Base-by-base conservation (phyloP, 2,113 vertebrate genomes). In the Carlito syrichta region DNA sequence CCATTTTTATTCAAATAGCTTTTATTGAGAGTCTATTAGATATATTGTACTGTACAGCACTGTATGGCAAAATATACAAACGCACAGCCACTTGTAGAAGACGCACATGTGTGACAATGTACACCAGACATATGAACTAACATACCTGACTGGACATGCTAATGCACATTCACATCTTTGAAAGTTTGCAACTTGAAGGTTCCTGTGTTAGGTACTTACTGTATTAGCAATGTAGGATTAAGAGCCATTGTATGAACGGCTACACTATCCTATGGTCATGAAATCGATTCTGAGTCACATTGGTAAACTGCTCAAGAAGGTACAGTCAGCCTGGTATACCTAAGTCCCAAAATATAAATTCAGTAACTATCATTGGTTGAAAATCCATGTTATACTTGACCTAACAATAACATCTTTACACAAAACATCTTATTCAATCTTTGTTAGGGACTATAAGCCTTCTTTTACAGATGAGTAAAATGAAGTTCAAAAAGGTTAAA, bases 1-100 rank as follows among this genome's bases (percentile, higher is more conserved):
- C 27, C 81, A 45, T 90, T 90, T n/a, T 91, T 91, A 52, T 54
- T 91, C 84, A 81, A 92, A 87, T 85, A 88, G n/a, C 19, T 77
- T 94, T 73, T 62, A 94, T 60, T 82, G n/a, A 78, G 3, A 8
- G 82, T 17, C 81, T 96, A 85, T 58, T 95, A 89, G 35, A 63
- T 90, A 35, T 40, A 77, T 85, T 54, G 13, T 17, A 62, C 23
- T 86, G 30, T n/a, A n/a, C n/a, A n/a, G n/a, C n/a, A n/a, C n/a
- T n/a, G n/a, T n/a, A n/a, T n/a, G n/a, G n/a, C n/a, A n/a, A n/a
- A n/a, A n/a, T n/a, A n/a, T n/a, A n/a, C n/a, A n/a, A n/a, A n/a
- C n/a, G n/a, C n/a, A n/a, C n/a, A n/a, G n/a, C n/a, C n/a, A n/a
- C n/a, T n/a, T n/a, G n/a, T n/a, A n/a, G n/a, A n/a, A n/a, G n/a